Evolutionary conservation across 2,797 vertebrate species (phyloP), one percentile per base, ranked within the genome.

Genomic region (Gorsachius magnificus): DNA sequence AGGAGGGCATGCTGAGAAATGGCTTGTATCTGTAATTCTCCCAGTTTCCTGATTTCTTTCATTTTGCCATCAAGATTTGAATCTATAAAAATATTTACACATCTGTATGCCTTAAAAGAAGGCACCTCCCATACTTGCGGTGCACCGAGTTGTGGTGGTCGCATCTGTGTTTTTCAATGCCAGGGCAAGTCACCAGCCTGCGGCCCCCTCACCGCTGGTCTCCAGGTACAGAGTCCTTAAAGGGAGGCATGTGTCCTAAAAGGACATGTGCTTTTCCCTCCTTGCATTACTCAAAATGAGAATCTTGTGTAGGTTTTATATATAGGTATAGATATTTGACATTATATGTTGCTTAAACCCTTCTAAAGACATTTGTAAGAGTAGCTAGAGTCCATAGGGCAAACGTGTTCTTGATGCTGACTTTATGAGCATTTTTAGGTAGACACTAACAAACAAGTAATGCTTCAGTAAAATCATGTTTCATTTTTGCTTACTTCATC

Each of bases 141-240:
- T 17, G 26, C 33, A 8, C 41, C n/a, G 19, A 45, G 29, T 11
- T 33, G 25, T 16, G 33, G 41, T 18, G 24, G 15, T 9, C 74
- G 38, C 20, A 8, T 33, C 24, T 71, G 36, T 28, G 24, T 16
- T 48, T 68, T 82, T 35, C 25, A 14, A 8, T 16, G 28, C 29
- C 33, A n/a, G 15, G 29, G 8, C 18, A 28, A n/a, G 24, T 31
- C 36, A 60, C 5, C 13, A 76, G 48, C 19, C 35, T 21, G 22
- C 26, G 15, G 48, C 6, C 22, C 56, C 19, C 35, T 56, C 1
- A 0, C 35, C 16, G 18, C 35, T 36, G 38, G 13, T 46, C 33
- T n/a, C 56, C 0, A 2, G 21, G 17, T 33, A 48, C 10, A 4
- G 70, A 2, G 4, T n/a, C 48, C 54, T 50, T 21, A 29, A 17